A percentile compares a stretch with the other conserved stretches of the same genome.
These are phyloP conservation scores for Lasioglossum albipes DNA, from an alignment of 1,140 invertebrate species.

Conservation along the genomic window DNA sequence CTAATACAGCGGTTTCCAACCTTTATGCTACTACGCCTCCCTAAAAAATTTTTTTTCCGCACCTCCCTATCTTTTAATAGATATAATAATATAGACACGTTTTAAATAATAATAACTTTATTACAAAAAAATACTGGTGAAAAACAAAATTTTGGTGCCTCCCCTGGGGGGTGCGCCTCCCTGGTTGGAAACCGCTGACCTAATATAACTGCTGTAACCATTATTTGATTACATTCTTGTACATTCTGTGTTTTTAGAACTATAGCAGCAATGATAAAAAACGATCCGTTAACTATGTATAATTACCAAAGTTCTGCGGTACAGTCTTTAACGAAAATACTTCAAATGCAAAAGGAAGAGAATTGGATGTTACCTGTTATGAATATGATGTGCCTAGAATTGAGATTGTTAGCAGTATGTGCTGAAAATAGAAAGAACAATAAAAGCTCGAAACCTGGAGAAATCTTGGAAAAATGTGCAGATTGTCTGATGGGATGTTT, in stretches of 20 bases:
- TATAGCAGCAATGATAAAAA: conserved; percentile 83
- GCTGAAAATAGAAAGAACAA: conserved; percentile 83
- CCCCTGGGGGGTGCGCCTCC: no score
- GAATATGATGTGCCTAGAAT: conserved; percentile 93
- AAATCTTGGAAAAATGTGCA: conserved; percentile 95
- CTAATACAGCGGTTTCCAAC: no score
- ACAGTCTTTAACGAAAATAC: conserved; percentile 89
- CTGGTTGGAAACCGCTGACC: no score
- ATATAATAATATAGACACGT: no score
- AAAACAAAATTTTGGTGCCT: no score
- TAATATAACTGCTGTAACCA: conserved; percentile 25
- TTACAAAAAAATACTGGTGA: no score
- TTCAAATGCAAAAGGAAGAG: conserved; percentile 95
- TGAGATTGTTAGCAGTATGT: conserved; percentile 90
- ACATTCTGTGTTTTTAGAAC: conserved; percentile 78
- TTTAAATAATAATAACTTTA: no score
- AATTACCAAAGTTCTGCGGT: conserved; percentile 88
- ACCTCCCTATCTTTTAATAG: no score
- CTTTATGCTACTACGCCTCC: no score
- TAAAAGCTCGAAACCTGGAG: conserved; percentile 83
- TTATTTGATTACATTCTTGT: not conserved
- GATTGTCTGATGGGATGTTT: conserved; percentile 97
- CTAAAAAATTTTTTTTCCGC: no score
- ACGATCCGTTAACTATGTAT: conserved; percentile 89
- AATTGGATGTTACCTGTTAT: conserved; percentile 97